Evolutionary conservation across 2,113 vertebrate genomes (phyloP).

Genomic region (Neotragus pygmaeus): DNA sequence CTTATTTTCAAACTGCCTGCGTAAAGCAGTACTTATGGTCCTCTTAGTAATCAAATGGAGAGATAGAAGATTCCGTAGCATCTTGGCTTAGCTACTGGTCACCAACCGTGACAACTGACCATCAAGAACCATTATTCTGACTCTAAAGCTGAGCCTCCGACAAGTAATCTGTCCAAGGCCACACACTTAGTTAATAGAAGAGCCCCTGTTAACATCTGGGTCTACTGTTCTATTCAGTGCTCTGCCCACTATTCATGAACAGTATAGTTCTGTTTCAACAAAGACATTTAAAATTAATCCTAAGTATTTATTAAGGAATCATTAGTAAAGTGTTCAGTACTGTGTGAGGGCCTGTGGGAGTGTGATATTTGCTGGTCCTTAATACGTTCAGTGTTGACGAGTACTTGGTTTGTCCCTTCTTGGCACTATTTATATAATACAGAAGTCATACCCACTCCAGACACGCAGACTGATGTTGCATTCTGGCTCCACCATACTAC

Average conservation of each 20-base stretch:
- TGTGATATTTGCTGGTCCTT: background rate
- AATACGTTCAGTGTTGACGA: background rate
- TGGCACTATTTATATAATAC: background rate
- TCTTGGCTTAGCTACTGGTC: background rate
- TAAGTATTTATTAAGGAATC: background rate
- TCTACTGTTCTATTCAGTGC: background rate
- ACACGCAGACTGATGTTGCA: background rate
- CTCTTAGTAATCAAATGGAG: background rate
- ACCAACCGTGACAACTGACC: background rate
- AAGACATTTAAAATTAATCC: background rate
- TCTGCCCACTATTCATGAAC: background rate
- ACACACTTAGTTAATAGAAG: background rate
- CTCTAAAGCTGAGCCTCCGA: background rate
- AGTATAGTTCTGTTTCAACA: background rate
- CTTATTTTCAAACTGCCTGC: background rate
- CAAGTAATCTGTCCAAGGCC: background rate
- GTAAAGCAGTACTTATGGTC: background rate
- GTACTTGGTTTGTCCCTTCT: background rate
- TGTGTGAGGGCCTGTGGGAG: background rate
- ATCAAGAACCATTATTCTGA: background rate
- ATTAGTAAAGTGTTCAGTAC: background rate
- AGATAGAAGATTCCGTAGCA: background rate
- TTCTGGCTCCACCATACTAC: background rate
- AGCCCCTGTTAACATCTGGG: background rate
- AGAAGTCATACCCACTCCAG: background rate